These are phyloP conservation scores for Drosophila dunni DNA, from an alignment of 1,140 invertebrate genomes.

Conservation along the genomic window DNA sequence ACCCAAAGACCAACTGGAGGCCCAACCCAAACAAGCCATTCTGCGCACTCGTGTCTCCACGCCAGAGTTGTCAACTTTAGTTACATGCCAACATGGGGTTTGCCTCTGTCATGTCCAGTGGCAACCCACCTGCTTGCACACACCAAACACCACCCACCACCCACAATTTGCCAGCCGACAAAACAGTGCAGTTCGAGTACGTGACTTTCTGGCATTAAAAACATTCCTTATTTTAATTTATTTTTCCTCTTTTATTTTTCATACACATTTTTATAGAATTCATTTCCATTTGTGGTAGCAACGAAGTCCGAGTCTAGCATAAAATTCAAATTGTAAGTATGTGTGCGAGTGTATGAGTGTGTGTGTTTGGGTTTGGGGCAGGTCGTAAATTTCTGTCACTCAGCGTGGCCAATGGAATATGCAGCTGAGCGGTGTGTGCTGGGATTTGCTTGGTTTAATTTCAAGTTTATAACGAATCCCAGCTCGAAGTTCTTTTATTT, in stretches of 20 bases:
- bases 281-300: constrained; percentile 8
- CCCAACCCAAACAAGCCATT: constrained; percentile 5
- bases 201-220: constrained; percentile 55
- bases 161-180: constrained; percentile 2
- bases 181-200: constrained; percentile 28
- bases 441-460: constrained; percentile 14
- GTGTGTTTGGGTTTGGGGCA: constrained; percentile 18
- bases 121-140: constrained; percentile 17
- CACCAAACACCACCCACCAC: background rate
- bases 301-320: constrained; percentile 12
- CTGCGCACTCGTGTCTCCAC: constrained; percentile 11
- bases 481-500: constrained; percentile 7
- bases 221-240: constrained; percentile 50
- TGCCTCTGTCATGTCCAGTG: constrained; percentile 51
- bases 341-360: background rate
- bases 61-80: constrained; percentile 40
- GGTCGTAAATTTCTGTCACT: constrained; percentile 50
- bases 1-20: background rate
- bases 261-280: constrained; percentile 38
- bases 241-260: constrained; percentile 18
- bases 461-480: constrained; percentile 31
- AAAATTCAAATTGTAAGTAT: constrained; percentile 34
- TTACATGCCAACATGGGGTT: constrained; percentile 26
- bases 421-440: constrained; percentile 15
- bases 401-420: constrained; percentile 32